These are phyloP conservation scores for Polyommatus icarus DNA, from an alignment of 2,888 invertebrate species.

Conservation along the genomic window DNA sequence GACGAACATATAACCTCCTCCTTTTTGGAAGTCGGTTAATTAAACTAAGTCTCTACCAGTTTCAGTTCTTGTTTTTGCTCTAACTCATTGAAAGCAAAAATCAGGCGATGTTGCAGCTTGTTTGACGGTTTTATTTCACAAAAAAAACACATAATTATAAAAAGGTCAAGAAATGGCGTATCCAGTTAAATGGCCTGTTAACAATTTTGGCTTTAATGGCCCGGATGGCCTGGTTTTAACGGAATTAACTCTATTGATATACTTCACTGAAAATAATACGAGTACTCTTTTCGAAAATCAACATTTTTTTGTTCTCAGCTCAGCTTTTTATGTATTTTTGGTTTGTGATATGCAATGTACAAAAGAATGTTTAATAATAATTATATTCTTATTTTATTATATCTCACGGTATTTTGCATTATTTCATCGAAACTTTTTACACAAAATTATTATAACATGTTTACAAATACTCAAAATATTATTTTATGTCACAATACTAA, in stretches of 20 bases:
- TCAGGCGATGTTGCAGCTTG: background rate
- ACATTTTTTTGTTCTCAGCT: background rate
- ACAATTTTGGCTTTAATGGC: slow-evolving; percentile 14
- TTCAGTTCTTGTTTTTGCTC: too few relatives aligned
- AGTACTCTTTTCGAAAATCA: background rate
- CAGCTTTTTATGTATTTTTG: background rate
- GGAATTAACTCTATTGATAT: background rate
- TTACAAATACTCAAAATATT: too few relatives aligned
- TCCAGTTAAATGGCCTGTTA: background rate
- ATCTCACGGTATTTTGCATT: too few relatives aligned
- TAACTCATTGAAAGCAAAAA: too few relatives aligned
- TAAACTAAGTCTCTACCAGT: too few relatives aligned
- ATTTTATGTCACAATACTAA: too few relatives aligned
- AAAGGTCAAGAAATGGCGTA: slow-evolving; percentile 16
- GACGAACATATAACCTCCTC: too few relatives aligned
- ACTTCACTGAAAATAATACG: background rate
- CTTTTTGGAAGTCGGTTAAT: too few relatives aligned
- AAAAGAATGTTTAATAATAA: background rate
- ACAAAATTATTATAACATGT: too few relatives aligned
- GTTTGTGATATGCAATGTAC: background rate
- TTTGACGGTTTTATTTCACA: background rate
- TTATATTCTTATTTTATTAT: background rate
- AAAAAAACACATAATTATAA: background rate
- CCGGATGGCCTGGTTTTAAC: slow-evolving; percentile 3
- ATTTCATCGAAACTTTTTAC: too few relatives aligned